Base-by-base conservation (phyloP, 2,113 vertebrate genomes). In the Bubo blakistoni region DNA sequence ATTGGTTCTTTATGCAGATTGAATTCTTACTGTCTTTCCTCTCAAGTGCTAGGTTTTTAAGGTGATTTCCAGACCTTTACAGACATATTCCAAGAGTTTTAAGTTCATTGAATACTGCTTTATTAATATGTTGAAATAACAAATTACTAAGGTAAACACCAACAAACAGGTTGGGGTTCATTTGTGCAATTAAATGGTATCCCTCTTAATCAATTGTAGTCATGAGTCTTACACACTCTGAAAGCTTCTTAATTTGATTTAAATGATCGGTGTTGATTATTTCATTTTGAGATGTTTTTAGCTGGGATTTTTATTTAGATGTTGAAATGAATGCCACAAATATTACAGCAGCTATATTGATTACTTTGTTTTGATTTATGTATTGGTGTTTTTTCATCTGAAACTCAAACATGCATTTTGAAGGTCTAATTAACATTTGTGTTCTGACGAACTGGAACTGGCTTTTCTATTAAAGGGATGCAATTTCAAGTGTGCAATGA, bases 191-290 rank as follows among this genome's bases (percentile, higher is more conserved):
- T 97, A 93, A 97, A 92, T 90, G 81, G 44, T 90, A 72, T 92
- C 80, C 80, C 94, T 94, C 78, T 86, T 96, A 91, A 97, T 97
- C 94, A 95, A 8, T 95, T 94, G 96, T 70, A 89, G 69, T 90
- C 72, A 29, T 91, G 66, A 96, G 96, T 97, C 95, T 94, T 94
- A 96, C 85, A 86, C 86, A 95, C 83, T 95, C 94, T 97, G 97
- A 98, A 97, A 96, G 95, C 90, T 97, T 96, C 96, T 97, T 92
- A 94, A 94, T 97, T 97, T 93, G 92, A 97, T 97, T 96, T 94
- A 63, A 97, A 88, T 97, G 70, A 97, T 62, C 92, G 66, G 96
- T 97, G 90, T 73, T 96, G 93, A 98, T 96, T 83, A 90, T 95
- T 96, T 97, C 29, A 83, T 95, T 96, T 88, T 72, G 76, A 97